Base-by-base conservation (phyloP, 2,888 invertebrate genomes). In the Drosophila nigricruria region DNA sequence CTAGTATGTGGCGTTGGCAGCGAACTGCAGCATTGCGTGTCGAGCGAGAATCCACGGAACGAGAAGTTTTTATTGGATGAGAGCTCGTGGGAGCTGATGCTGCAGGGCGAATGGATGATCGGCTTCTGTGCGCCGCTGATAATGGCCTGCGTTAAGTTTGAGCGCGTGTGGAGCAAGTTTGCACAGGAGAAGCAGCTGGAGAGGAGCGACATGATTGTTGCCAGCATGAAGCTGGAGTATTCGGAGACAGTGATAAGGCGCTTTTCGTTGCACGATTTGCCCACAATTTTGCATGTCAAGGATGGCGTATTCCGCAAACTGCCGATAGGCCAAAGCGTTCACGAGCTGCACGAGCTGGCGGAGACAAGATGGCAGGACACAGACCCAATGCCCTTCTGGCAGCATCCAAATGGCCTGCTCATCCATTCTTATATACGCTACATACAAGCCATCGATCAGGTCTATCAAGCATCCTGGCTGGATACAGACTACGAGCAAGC, bases 221-320 rank as follows among this genome's bases (percentile, higher is more conserved):
- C 71, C 23, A 62, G 20, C 50, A 61, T 76, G 59, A 56, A 59
- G 9, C 12, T 68, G 12, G 54, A 71, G 0, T 67, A 71, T 16
- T 62, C 67, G 0, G 50, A 59, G 38, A 43, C 54, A 1, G 0
- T 76, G 1, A 40, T 62, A 1, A 47, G 9, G 1, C 77, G 76
- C 0, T 76, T 77, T 9, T 52, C 63, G 1, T 9, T 76, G 49
- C 0, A 12, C 1, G 20, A 53, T 0, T 14, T 76, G 20, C 76
- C 76, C 5, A 18, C 54, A 1, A 34, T 76, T 23, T n/a, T 76
- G 14, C 71, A 76, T 40, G 77, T 76, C 0, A 71, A 62, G 30
- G 10, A 76, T 40, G 77, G 76, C 1, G 42, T 40, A 2, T 67
- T 71, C 3, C 71, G 76, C 3, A 32, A 59, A 9, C 20, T 71